Evolutionary conservation across 2,888 invertebrate species (phyloP).

Genomic region (Balanococcus diminutus): DNA sequence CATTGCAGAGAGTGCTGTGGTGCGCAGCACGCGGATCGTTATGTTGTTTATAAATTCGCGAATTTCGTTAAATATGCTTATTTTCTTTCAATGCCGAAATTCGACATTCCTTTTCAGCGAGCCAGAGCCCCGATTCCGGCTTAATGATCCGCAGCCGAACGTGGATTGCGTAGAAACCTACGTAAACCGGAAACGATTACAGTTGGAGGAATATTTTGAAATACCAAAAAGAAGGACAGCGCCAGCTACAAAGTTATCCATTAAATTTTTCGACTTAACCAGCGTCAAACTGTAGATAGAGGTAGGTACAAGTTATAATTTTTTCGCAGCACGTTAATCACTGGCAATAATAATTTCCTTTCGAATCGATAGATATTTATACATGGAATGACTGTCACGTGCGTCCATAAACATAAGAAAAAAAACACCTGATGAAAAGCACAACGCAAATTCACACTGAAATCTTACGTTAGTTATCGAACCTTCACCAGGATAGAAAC

Average conservation of each 20-base stretch:
- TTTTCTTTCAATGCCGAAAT: conserved; percentile 3
- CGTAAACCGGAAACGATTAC: conserved; percentile 21
- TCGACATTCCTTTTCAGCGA: conserved; percentile 1
- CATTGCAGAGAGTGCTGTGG: not conserved
- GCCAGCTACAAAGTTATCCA: not conserved
- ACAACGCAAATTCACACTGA: not conserved
- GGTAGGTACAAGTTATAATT: too few relatives aligned
- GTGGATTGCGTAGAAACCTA: conserved; percentile 19
- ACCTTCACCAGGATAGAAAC: not conserved
- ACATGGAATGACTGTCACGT: not conserved
- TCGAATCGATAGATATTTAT: not conserved
- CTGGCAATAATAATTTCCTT: not conserved
- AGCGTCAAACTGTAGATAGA: not conserved
- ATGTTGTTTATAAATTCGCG: conserved; percentile 7
- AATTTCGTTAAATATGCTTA: conserved; percentile 25
- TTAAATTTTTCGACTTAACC: not conserved
- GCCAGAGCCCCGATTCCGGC: not conserved
- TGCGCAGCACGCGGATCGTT: not conserved
- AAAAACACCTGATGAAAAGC: not conserved
- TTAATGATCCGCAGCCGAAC: conserved; percentile 23
- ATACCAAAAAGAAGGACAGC: conserved; percentile 19
- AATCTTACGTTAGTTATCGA: too few relatives aligned
- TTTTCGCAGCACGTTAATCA: conserved; percentile 2
- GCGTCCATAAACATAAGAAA: not conserved
- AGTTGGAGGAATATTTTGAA: not conserved